A percentile compares a stretch with the other conserved stretches of the same genome.
Evolutionary conservation across 2,113 vertebrate species (phyloP).

Genomic region (Emydura subglobosa): DNA sequence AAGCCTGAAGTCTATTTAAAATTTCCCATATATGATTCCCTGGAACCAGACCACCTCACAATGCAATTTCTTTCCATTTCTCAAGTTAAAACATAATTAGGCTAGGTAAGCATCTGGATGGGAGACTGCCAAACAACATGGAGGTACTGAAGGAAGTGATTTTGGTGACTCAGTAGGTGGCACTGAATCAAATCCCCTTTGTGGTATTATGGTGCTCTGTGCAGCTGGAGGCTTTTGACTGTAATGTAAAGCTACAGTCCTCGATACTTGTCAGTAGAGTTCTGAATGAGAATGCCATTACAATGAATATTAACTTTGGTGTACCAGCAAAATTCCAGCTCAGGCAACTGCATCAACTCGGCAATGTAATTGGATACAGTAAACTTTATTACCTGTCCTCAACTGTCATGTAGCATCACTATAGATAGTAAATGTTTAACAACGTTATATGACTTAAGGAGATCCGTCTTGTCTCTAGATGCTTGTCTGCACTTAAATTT

Average conservation of each 20-base stretch:
- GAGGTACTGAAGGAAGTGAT: not conserved
- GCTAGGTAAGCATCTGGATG: not conserved
- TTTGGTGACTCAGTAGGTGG: not conserved
- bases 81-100: too few species aligned
- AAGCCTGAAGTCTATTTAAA: not conserved
- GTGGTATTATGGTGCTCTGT: not conserved
- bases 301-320: not conserved
- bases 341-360: not conserved
- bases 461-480: not conserved
- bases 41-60: not conserved
- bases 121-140: not conserved
- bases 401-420: rapidly evolving
- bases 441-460: not conserved
- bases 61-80: not conserved
- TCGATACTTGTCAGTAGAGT: not conserved
- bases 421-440: not conserved
- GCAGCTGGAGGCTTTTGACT: not conserved
- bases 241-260: not conserved
- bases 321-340: not conserved
- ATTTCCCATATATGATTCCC: not conserved
- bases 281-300: not conserved
- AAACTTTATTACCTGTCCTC: not conserved
- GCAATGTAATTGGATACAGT: not conserved
- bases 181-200: rapidly evolving
- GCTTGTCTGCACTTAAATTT: not conserved